Percentiles rank a stretch among this genome's conserved stretches.
Conservation (phyloP, 2,113 vertebrate genomes). For the Fregetta grallaria region DNA sequence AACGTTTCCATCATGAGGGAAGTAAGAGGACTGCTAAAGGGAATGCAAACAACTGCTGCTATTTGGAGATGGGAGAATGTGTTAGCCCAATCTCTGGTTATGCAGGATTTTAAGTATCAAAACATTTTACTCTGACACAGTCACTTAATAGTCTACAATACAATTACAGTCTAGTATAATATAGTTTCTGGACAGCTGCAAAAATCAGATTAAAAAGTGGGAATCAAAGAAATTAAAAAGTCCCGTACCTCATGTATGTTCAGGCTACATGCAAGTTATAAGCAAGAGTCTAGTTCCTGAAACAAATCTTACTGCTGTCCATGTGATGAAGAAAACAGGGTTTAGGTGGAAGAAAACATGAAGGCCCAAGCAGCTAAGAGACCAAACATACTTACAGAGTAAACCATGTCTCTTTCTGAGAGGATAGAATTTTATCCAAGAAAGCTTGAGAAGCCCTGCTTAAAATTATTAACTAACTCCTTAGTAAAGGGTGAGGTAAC, state of each 20-base stretch:
- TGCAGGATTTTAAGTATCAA: not conserved
- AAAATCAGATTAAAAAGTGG: not conserved
- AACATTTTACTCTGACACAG: not conserved
- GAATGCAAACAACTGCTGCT: not conserved
- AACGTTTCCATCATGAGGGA: not conserved
- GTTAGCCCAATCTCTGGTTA: not conserved
- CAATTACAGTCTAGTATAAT: not conserved
- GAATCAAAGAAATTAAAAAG: not conserved
- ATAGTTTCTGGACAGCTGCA: not conserved
- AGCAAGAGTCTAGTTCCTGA: not conserved
- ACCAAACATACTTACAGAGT: not conserved
- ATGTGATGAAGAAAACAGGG: accelerated
- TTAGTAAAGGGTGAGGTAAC: not conserved
- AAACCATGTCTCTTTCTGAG: not conserved
- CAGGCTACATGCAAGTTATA: not conserved
- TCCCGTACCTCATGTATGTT: not conserved
- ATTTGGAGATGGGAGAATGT: not conserved
- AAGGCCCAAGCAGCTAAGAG: not conserved
- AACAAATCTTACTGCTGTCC: not conserved
- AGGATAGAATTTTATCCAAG: not conserved
- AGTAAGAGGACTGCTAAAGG: not conserved
- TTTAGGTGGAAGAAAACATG: not conserved
- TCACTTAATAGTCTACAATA: not conserved
- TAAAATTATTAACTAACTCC: not conserved
- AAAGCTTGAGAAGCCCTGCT: not conserved